Conservation (phyloP, 2,797 vertebrate genomes). For the Lithobates pipiens region DNA sequence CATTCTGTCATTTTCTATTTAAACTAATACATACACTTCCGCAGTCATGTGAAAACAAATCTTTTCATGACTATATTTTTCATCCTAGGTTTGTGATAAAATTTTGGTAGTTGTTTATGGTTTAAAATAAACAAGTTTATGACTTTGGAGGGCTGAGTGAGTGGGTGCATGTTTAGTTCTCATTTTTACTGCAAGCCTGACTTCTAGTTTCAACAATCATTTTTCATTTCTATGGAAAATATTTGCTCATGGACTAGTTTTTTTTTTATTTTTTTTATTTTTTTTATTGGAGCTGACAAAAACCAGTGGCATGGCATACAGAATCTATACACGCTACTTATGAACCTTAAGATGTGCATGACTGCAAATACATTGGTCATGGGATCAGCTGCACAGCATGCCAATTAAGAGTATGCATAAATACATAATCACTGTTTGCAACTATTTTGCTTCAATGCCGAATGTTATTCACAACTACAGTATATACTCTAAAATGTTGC, state of each 20-base stretch:
- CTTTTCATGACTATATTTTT: not conserved
- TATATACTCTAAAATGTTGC: too few species aligned
- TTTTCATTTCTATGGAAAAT: conserved; percentile 48
- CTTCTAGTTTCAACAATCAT: conserved; percentile 49
- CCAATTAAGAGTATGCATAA: not conserved
- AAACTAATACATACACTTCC: not conserved
- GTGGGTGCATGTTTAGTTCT: conserved; percentile 20
- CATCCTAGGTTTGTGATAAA: conserved; percentile 1
- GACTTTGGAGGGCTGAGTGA: not conserved
- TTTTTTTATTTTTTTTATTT: not conserved
- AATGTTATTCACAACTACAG: not conserved
- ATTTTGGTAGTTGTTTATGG: conserved; percentile 33
- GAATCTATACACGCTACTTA: not conserved
- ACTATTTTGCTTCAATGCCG: too few species aligned
- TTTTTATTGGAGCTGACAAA: conserved; percentile 30
- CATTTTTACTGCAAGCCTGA: conserved; percentile 16
- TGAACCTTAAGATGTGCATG: not conserved
- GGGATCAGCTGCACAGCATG: not conserved
- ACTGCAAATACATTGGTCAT: not conserved
- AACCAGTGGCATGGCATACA: conserved; percentile 30
- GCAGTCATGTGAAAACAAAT: not conserved
- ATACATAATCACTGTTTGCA: not conserved
- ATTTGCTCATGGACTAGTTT: conserved; percentile 26
- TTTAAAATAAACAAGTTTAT: conserved; percentile 26
- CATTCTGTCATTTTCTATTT: not conserved